Base-by-base conservation (phyloP, 2,113 vertebrate genomes). In the Corynorhinus townsendii region DNA sequence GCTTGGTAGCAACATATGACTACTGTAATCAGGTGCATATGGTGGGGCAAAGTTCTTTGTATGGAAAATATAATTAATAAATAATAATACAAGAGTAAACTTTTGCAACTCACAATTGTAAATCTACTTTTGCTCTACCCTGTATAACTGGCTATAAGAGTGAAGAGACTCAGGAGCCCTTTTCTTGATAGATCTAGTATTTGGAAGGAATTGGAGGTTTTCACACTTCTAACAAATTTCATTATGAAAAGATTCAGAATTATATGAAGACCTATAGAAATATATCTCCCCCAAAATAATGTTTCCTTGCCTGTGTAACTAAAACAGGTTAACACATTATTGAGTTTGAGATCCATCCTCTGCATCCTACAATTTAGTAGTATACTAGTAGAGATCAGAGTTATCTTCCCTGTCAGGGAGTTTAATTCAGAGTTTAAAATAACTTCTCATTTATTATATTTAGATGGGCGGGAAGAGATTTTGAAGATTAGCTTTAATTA, bases 391-490 rank as follows among this genome's bases (percentile, higher is more conserved):
- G 49, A 76, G 3, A 90, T 90, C 45, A 76, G 16, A 86, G 43
- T 73, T 71, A 52, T 71, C 40, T 45, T 93, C 52, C 17, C 62
- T 91, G n/a, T 89, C 73, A 68, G 22, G 6, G n/a, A 82, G 47
- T 94, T 93, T 64, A 86, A 90, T 72, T 77, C 77, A 85, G 90
- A 94, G 33, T 91, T 91, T 90, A 89, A 95, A 96, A 82, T 75
- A 54, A 94, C 35, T 96, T 86, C 43, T 86, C 40, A 35, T 47
- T 80, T 77, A 80, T 79, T 85, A 86, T 24, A 95, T 68, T 90
- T 85, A 69, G 89, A 94, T 75, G 40, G 11, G 40, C 30, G 1
- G 49, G 33, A 93, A 90, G 45, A 93, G 66, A 47, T 35, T 93
- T 86, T n/a, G 16, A n/a, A 40, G 38, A 85, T 54, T 90, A 49